Base-by-base conservation (phyloP, 2,888 invertebrate genomes). In the Capitulum mitella region DNA sequence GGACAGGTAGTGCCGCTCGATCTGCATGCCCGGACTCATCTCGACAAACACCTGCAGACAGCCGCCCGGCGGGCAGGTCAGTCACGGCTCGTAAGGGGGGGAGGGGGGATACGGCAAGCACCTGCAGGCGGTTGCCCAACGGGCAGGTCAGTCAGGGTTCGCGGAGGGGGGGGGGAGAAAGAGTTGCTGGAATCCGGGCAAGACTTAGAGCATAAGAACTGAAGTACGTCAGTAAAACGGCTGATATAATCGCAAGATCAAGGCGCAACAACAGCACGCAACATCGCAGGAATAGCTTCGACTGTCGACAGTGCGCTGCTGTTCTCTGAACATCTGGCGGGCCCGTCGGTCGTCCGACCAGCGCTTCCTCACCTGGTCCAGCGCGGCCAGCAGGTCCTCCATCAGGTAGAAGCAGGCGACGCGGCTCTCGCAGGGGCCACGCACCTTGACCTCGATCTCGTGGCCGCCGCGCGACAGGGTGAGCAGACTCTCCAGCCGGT, bases 1-100 rank as follows among this genome's bases (percentile, higher is more conserved):
- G 84, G 91, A 91, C 75, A 92, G 85, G 83, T 90, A 88, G 83
- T 91, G 90, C 80, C 89, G 88, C 84, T 92, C 91, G 29, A 91
- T 84, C 78, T 89, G 84, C 83, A 92, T 86, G 26, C 91, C 92
- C 1, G 92, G 92, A 82, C 90, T 90, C 77, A 91, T 89, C 83
- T 89, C 88, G 77, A 87, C 85, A 43, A 91, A 85, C 19, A 90
- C 90, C 85, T 90, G 86, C 79, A 88, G 87, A 2, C 86, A 83
- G 5, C 87, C 26, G 51, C 43, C 6, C 34, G 37, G 8, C 10
- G 43, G n/a, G 34, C 34, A n/a, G n/a, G n/a, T n/a, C n/a, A n/a
- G n/a, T n/a, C n/a, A n/a, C n/a, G n/a, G n/a, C n/a, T n/a, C n/a
- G n/a, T n/a, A 51, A 34, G 6, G 22, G 51, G 1, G 74, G 64